Percentiles rank a stretch among this genome's conserved stretches.
Conservation (phyloP, 2,888 invertebrate species). For the Dioctria rufipes region DNA sequence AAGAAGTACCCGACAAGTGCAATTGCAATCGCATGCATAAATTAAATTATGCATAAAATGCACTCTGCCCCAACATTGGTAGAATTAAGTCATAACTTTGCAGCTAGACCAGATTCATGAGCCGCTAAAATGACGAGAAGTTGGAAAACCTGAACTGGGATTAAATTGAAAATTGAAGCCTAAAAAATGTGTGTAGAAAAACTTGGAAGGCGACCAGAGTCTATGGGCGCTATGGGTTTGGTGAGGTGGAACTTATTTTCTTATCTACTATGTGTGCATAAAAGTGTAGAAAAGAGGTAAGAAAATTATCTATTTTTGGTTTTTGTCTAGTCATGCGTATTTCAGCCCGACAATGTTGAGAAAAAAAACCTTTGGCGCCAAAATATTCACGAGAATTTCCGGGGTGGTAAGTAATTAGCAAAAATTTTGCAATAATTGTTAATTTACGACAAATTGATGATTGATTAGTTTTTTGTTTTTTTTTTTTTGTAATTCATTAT, state of each 20-base stretch:
- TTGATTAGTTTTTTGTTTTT: no score
- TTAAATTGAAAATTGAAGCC: slow-evolving; percentile 48
- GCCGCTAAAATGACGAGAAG: not conserved
- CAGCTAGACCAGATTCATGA: not conserved
- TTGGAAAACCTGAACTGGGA: slow-evolving; percentile 15
- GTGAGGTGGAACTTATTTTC: no score
- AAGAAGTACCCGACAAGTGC: not conserved
- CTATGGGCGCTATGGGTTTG: no score
- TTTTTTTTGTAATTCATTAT: no score
- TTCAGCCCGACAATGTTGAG: not conserved
- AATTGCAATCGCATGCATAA: not conserved
- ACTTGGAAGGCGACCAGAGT: not conserved
- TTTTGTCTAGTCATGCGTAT: no score
- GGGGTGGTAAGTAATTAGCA: no score
- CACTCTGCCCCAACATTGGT: not conserved
- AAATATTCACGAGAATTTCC: no score
- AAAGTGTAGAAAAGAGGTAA: not conserved
- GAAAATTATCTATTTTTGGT: not conserved
- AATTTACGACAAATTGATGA: no score
- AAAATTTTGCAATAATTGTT: no score
- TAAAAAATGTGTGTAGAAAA: not conserved
- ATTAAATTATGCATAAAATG: slow-evolving; percentile 18
- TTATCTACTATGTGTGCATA: no score
- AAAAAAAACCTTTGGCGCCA: not conserved
- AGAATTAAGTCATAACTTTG: not conserved